A percentile compares a stretch with the other conserved stretches of the same genome.
These are phyloP conservation scores for Drosophila melanica DNA, from an alignment of 1,140 invertebrate genomes.

Conservation along the genomic window DNA sequence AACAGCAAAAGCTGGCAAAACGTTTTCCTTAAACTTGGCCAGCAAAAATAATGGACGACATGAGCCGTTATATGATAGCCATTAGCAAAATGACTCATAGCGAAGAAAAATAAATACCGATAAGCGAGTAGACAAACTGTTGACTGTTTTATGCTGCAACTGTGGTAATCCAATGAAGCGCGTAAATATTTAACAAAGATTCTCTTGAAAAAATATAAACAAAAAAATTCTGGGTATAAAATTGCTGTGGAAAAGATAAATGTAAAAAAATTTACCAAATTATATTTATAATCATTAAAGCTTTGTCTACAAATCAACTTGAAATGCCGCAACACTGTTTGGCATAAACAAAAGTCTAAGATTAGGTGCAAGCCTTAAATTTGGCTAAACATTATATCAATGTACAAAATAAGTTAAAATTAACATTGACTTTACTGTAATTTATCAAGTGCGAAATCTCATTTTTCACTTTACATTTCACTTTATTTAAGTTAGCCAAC, in stretches of 20 bases:
- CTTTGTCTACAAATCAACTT: no score
- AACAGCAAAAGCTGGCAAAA: constrained; percentile 36
- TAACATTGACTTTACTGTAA: no score
- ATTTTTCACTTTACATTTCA: neutral
- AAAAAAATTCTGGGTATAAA: neutral
- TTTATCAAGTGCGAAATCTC: neutral
- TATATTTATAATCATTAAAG: no score
- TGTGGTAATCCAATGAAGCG: constrained; percentile 16
- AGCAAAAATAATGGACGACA: constrained; percentile 48
- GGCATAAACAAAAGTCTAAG: no score
- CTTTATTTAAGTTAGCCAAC: no score
- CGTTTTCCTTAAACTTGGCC: constrained; percentile 53
- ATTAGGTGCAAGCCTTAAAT: no score
- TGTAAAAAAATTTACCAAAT: no score
- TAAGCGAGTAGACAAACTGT: constrained; percentile 21
- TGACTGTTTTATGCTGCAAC: constrained; percentile 18
- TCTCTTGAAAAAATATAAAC: neutral
- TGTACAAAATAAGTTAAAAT: no score
- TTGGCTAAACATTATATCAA: no score
- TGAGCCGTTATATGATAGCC: constrained; percentile 56
- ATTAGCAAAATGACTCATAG: constrained; percentile 59
- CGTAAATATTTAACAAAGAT: neutral
- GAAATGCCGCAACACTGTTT: no score
- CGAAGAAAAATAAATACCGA: constrained; percentile 17
- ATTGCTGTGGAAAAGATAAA: neutral